Percentiles rank a stretch among this genome's conserved stretches.
phyloP scores from a whole-genome alignment of 2,797 vertebrate genomes.

The Mastacembelus armatus region DNA sequence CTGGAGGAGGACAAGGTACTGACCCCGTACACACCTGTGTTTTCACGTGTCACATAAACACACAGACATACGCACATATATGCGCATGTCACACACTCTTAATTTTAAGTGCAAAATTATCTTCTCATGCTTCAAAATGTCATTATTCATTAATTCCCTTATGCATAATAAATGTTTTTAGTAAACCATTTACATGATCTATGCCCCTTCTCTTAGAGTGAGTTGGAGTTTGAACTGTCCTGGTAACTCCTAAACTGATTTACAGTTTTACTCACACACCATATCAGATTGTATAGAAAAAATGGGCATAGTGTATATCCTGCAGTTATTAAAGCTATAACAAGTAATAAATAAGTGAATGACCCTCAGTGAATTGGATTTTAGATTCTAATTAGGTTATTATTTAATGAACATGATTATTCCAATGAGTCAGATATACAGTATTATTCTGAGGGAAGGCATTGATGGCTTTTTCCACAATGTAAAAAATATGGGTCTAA shows the following conservation, averaged over 20 bases:
- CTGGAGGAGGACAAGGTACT: conserved; percentile 92
- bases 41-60: not conserved
- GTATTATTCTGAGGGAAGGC: not conserved
- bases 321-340: not conserved
- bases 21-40: not conserved
- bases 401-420: conserved; percentile 13
- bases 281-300: too few relatives aligned
- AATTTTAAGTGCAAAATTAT: not conserved
- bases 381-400: too few relatives aligned
- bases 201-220: not conserved
- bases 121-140: not conserved
- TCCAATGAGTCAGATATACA: not conserved
- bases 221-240: conserved; percentile 38
- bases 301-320: not conserved
- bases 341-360: too few relatives aligned
- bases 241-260: not conserved
- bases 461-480: not conserved
- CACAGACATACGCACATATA: not conserved
- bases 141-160: too few relatives aligned
- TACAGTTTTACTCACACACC: not conserved
- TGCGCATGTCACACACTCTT: not conserved
- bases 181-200: conserved; percentile 11
- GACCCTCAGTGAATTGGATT: too few relatives aligned
- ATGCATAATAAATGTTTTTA: conserved; percentile 2
- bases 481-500: too few relatives aligned